These are phyloP conservation scores for Alaudala cheleensis DNA, from an alignment of 2,113 vertebrate genomes.

Conservation along the genomic window DNA sequence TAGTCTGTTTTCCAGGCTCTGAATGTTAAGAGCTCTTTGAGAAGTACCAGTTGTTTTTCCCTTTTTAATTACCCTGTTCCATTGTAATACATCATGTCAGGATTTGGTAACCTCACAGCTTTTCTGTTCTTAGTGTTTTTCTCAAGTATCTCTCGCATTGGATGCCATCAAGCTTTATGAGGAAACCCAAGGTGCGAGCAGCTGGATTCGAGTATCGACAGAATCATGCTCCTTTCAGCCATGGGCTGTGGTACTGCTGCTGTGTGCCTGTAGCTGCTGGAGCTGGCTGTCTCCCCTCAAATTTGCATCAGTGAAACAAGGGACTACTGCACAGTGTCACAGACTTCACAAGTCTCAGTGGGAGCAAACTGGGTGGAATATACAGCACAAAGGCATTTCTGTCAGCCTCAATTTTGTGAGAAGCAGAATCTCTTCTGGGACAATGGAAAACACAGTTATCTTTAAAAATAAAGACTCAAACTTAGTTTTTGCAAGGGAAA, in stretches of 20 bases:
- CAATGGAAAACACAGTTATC: background rate
- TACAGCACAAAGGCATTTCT: background rate
- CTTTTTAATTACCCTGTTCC: background rate
- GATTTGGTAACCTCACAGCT: background rate
- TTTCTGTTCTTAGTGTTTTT: background rate
- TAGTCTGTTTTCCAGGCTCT: background rate
- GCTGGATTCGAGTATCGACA: background rate
- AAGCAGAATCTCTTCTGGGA: background rate
- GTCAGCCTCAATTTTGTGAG: background rate
- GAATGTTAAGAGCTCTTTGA: background rate
- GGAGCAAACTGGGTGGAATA: background rate
- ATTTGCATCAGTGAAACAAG: background rate
- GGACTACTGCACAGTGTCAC: background rate
- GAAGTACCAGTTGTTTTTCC: background rate
- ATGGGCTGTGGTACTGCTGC: background rate
- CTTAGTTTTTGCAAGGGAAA: background rate
- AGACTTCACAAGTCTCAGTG: background rate
- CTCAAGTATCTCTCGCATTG: background rate
- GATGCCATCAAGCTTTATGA: background rate
- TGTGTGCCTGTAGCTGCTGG: background rate
- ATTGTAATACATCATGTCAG: background rate
- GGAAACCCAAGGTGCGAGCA: background rate
- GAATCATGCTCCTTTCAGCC: rapidly evolving
- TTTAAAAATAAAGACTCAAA: background rate
- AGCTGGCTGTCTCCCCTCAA: background rate